A percentile compares a stretch with the other conserved stretches of the same genome.
These are phyloP conservation scores for Helicoverpa zea DNA, from an alignment of 1,140 invertebrate genomes.

Conservation along the genomic window DNA sequence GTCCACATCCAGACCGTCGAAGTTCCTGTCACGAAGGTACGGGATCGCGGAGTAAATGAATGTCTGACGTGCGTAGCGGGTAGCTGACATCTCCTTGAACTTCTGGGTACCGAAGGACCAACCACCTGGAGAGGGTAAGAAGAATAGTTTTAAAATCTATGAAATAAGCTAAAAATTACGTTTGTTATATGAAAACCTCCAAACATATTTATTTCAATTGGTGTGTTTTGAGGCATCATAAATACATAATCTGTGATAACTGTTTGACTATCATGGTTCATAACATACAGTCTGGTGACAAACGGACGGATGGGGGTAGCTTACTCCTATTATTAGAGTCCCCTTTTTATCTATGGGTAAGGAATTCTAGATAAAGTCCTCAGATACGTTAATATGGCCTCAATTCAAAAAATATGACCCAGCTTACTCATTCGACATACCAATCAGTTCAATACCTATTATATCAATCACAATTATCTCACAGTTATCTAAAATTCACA, in stretches of 20 bases:
- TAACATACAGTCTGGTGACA: too few species aligned
- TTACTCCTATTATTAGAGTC: too few species aligned
- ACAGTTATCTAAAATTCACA: constrained; percentile 27
- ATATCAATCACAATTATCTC: constrained; percentile 28
- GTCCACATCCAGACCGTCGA: constrained; percentile 97
- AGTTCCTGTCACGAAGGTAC: constrained; percentile 94
- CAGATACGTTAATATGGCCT: too few species aligned
- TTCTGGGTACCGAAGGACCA: constrained; percentile 98
- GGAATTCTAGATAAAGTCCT: too few species aligned
- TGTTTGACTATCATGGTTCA: too few species aligned
- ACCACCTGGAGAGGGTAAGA: constrained; percentile 89
- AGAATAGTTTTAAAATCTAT: background rate
- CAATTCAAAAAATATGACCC: too few species aligned
- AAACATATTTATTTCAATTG: too few species aligned
- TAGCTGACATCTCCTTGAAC: constrained; percentile 97
- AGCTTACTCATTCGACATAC: too few species aligned
- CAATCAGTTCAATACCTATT: constrained; percentile 25
- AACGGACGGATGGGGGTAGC: too few species aligned
- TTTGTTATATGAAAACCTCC: background rate
- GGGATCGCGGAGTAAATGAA: constrained; percentile 98
- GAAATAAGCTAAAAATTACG: background rate
- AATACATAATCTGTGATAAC: too few species aligned
- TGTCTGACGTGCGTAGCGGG: constrained; percentile 95
- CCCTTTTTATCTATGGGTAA: too few species aligned
- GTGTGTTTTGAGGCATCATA: too few species aligned